Conservation (phyloP, 2,888 invertebrate genomes). For the Endotricha flammealis region DNA sequence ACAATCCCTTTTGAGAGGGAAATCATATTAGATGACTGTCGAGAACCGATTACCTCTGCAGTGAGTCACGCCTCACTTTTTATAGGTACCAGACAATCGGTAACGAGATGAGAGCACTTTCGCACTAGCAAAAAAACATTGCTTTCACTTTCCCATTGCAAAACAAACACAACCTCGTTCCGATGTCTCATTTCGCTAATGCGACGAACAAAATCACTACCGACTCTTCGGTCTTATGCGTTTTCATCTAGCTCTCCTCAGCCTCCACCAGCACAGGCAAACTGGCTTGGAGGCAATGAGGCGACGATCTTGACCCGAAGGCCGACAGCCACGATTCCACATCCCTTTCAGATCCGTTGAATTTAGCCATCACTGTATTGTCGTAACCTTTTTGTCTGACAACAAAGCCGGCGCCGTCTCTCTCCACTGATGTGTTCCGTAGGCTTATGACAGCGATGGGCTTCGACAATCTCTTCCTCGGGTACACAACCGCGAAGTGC, state of each 20-base stretch:
- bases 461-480: conserved; percentile 80
- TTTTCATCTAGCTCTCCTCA: conserved; percentile 68
- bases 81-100: not conserved
- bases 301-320: conserved; percentile 68
- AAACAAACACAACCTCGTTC: conserved; percentile 59
- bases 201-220: conserved; percentile 34
- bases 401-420: conserved; percentile 72
- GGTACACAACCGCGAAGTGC: conserved; percentile 82
- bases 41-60: too few species aligned
- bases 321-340: conserved; percentile 79
- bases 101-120: conserved; percentile 40
- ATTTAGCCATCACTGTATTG: conserved; percentile 78
- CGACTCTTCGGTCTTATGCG: conserved; percentile 30
- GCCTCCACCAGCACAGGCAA: conserved; percentile 80
- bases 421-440: conserved; percentile 78
- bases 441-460: conserved; percentile 80
- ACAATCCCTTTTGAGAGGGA: too few species aligned
- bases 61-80: too few species aligned
- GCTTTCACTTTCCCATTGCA: conserved; percentile 68
- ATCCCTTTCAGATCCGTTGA: conserved; percentile 77
- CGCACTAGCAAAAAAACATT: conserved; percentile 52
- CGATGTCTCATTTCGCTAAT: conserved; percentile 29
- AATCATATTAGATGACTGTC: too few species aligned
- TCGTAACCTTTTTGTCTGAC: conserved; percentile 81
- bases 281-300: conserved; percentile 66